Evolutionary conservation across 2,113 vertebrate species (phyloP).

Genomic region (Rhadina sibilatrix): DNA sequence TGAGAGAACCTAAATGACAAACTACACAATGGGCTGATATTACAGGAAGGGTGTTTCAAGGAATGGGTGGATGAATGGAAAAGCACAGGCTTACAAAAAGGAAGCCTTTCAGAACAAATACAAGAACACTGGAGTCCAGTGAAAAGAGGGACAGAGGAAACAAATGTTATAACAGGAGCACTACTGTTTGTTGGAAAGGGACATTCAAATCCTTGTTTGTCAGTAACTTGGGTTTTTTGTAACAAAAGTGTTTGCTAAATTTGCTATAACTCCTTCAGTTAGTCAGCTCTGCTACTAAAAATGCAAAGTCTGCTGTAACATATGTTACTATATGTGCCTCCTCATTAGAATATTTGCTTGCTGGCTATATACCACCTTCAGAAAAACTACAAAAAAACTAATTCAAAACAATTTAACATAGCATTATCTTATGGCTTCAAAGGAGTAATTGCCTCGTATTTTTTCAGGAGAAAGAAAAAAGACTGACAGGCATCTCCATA

Average conservation of each 20-base stretch:
- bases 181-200: slow-evolving; percentile 36
- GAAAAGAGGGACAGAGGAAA: slow-evolving; percentile 15
- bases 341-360: background rate
- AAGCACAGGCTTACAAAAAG: slow-evolving; percentile 17
- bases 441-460: background rate
- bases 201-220: slow-evolving; percentile 32
- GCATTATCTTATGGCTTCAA: background rate
- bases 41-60: background rate
- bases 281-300: background rate
- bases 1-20: background rate
- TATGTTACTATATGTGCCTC: background rate
- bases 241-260: background rate
- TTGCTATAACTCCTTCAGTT: background rate
- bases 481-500: background rate
- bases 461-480: background rate
- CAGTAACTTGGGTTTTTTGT: background rate
- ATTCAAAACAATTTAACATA: background rate
- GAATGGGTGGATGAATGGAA: background rate
- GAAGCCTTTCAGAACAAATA: slow-evolving; percentile 41
- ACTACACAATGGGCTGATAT: background rate
- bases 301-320: background rate
- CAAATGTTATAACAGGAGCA: slow-evolving; percentile 43
- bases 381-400: background rate
- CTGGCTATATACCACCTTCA: background rate
- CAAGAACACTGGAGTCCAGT: slow-evolving; percentile 30